Percentiles rank a stretch among this genome's conserved stretches.
These are phyloP conservation scores for Silurus lanzhouensis DNA, from an alignment of 2,797 vertebrate species.

Conservation along the genomic window DNA sequence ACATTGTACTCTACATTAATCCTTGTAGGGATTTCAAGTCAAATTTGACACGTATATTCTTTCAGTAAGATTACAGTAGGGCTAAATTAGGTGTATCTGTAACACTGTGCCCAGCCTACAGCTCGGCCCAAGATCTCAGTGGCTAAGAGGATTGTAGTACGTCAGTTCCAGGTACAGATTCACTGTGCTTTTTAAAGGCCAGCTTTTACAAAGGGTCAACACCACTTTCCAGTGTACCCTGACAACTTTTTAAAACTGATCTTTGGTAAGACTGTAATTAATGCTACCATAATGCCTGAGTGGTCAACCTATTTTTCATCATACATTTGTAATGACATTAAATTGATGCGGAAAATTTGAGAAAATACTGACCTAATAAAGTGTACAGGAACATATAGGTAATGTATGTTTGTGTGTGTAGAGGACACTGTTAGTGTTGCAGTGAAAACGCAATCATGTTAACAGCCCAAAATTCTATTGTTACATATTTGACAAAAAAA, in stretches of 20 bases:
- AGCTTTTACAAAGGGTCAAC: slow-evolving; percentile 9
- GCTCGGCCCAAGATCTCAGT: slow-evolving; percentile 12
- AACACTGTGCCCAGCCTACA: not conserved
- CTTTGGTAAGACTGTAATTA: not conserved
- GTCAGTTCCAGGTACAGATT: slow-evolving; percentile 58
- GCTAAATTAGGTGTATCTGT: not conserved
- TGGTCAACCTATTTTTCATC: not conserved
- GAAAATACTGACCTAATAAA: not conserved
- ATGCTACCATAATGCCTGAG: not conserved
- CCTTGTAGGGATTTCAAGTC: not conserved
- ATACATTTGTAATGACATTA: not conserved
- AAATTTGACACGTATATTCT: not conserved
- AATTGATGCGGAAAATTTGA: not conserved
- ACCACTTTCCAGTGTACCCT: not conserved
- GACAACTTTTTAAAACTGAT: not conserved
- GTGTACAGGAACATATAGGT: not conserved
- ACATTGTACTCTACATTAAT: not conserved
- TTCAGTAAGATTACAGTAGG: not conserved
- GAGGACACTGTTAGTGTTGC: not conserved
- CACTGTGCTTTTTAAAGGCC: slow-evolving; percentile 58
- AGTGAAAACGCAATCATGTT: not conserved
- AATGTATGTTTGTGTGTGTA: not conserved
- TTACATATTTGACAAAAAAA: not conserved
- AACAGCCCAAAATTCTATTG: not conserved
- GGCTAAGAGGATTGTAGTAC: slow-evolving; percentile 73